These are phyloP conservation scores for Neoarius graeffei DNA, from an alignment of 2,113 vertebrate species.

Conservation along the genomic window DNA sequence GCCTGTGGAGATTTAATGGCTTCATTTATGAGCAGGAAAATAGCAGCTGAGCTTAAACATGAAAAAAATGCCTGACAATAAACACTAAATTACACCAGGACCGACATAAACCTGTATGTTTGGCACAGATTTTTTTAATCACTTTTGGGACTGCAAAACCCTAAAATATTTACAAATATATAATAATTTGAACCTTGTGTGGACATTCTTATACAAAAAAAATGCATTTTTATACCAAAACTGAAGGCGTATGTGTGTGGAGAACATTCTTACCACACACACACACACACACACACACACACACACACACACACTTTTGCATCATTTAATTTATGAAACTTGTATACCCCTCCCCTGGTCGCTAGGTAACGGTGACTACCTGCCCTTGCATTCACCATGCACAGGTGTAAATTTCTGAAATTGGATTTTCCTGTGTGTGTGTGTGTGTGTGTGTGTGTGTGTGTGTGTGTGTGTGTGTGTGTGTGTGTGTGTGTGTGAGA, in stretches of 20 bases:
- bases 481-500: neutral
- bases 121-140: neutral
- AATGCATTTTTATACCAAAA: neutral
- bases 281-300: slow-evolving; percentile 40
- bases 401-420: slow-evolving; percentile 49
- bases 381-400: slow-evolving; percentile 31
- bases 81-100: neutral
- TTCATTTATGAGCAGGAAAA: neutral
- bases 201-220: neutral
- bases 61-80: neutral
- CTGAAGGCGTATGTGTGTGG: neutral
- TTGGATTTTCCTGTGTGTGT: slow-evolving; percentile 20
- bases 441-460: slow-evolving; percentile 39
- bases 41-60: slow-evolving; percentile 17
- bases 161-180: neutral
- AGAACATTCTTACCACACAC: neutral
- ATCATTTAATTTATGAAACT: slow-evolving; percentile 41
- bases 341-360: slow-evolving; percentile 3
- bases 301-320: slow-evolving; percentile 13
- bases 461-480: slow-evolving; percentile 5
- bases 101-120: neutral
- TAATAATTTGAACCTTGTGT: neutral
- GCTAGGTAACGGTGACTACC: slow-evolving; percentile 43
- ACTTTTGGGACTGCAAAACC: neutral
- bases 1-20: slow-evolving; percentile 6